Evolutionary conservation across 2,888 invertebrate genomes (phyloP).

Genomic region (Habrosyne pyritoides): DNA sequence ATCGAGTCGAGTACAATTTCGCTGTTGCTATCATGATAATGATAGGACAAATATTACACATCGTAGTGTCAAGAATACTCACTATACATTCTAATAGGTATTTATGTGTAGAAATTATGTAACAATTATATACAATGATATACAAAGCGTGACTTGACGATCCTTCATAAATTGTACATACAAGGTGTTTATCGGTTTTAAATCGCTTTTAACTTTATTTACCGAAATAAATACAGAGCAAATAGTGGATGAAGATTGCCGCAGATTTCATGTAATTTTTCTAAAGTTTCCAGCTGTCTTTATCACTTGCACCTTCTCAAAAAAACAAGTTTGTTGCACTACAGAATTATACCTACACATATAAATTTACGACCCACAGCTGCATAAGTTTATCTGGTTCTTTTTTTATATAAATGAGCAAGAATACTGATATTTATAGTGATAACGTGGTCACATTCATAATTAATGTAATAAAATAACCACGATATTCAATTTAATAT

Average conservation of each 20-base stretch:
- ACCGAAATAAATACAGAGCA: background rate
- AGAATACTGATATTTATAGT: background rate
- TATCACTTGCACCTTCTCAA: too few species aligned
- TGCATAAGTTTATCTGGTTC: background rate
- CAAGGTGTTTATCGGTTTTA: background rate
- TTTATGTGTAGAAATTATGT: conserved; percentile 7
- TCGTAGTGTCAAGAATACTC: conserved; percentile 17
- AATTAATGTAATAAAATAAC: background rate
- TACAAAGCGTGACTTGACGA: background rate
- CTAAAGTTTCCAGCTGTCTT: too few species aligned
- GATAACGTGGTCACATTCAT: background rate
- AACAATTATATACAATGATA: too few species aligned
- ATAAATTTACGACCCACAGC: background rate
- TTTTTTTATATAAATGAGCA: background rate
- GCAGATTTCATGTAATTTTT: too few species aligned
- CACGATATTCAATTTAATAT: background rate
- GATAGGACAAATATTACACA: conserved; percentile 14
- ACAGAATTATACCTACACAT: background rate
- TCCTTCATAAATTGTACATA: background rate
- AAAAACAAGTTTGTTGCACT: background rate
- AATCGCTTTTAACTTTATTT: background rate
- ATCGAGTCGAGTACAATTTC: conserved; percentile 44
- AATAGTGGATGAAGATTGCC: too few species aligned
- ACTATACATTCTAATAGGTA: conserved; percentile 11
- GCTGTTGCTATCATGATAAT: conserved; percentile 42